phyloP scores from a whole-genome alignment of 1,140 invertebrate genomes.

The Muscidifurax raptorellus region DNA sequence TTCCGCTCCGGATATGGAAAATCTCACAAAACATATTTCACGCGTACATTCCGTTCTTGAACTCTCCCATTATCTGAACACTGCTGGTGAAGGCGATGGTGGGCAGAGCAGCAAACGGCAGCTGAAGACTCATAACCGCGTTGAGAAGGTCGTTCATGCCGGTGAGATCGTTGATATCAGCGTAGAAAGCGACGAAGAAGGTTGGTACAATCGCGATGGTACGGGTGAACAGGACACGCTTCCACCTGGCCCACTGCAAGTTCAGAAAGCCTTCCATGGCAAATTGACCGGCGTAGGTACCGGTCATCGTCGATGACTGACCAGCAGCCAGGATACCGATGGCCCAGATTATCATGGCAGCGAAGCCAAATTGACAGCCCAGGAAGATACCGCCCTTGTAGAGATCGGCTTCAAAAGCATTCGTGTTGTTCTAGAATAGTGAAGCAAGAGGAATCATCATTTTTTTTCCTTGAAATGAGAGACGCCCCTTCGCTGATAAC shows the following conservation, averaged over 20 bases:
- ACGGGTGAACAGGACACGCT: constrained; percentile 90
- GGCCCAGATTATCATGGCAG: constrained; percentile 93
- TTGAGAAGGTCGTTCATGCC: constrained; percentile 94
- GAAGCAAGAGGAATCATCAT: constrained; percentile 41
- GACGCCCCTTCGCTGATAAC: too few relatives aligned
- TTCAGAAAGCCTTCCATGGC: constrained; percentile 93
- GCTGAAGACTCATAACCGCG: constrained; percentile 90
- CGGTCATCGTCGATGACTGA: constrained; percentile 93
- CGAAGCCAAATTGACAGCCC: constrained; percentile 87
- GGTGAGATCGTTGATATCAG: constrained; percentile 85
- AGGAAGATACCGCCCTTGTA: constrained; percentile 90
- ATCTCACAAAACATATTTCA: background rate
- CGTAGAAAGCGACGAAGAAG: constrained; percentile 87
- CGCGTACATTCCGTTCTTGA: constrained; percentile 84
- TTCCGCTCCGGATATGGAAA: background rate
- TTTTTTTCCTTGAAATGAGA: background rate
- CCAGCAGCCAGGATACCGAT: constrained; percentile 93
- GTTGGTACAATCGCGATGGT: constrained; percentile 93
- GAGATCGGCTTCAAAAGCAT: constrained; percentile 84
- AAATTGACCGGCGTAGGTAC: constrained; percentile 86
- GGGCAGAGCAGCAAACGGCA: constrained; percentile 90
- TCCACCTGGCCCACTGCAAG: constrained; percentile 92
- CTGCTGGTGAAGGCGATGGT: constrained; percentile 92
- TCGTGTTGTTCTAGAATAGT: constrained; percentile 73
- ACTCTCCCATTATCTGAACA: constrained; percentile 88